Evolutionary conservation across 30 jellyfish, hydroid and myxozoan genomes (phyloP).

Genomic region (Aurelia aurita complex sp. Pacific): DNA sequence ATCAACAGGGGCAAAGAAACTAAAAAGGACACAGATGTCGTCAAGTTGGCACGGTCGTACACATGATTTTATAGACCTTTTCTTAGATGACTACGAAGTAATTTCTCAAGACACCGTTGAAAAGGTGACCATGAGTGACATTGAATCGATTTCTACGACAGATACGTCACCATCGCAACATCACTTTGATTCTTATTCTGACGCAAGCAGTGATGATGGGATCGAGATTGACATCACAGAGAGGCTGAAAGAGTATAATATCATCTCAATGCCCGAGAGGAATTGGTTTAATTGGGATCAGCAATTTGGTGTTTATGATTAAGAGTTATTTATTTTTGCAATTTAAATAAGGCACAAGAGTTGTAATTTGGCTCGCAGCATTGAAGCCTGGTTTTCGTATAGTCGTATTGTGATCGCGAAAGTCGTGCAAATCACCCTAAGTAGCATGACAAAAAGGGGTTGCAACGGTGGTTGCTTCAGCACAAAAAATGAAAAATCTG

Average conservation of each 20-base stretch:
- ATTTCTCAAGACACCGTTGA: constrained; percentile 53
- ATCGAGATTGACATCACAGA: constrained; percentile 73
- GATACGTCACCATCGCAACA: constrained; percentile 42
- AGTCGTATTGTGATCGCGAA: no score
- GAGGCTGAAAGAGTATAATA: constrained; percentile 57
- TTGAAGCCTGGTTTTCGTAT: no score
- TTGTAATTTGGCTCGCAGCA: no score
- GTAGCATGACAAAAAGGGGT: no score
- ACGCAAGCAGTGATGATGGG: constrained; percentile 85
- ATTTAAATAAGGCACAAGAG: no score
- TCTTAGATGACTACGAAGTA: constrained; percentile 86
- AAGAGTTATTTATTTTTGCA: neutral
- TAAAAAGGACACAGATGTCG: constrained; percentile 49
- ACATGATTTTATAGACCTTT: constrained; percentile 76
- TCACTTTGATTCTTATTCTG: constrained; percentile 33
- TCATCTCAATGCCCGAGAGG: constrained; percentile 42
- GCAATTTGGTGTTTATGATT: constrained; percentile 27
- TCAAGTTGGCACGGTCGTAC: constrained; percentile 96
- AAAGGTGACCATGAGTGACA: constrained; percentile 43
- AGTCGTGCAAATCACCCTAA: no score
- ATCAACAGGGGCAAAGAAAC: neutral
- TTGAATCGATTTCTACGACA: constrained; percentile 70
- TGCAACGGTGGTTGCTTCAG: no score
- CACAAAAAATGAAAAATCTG: no score
- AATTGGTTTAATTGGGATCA: constrained; percentile 45